These are phyloP conservation scores for Catagonus wagneri DNA, from an alignment of 2,113 vertebrate genomes.

Conservation along the genomic window DNA sequence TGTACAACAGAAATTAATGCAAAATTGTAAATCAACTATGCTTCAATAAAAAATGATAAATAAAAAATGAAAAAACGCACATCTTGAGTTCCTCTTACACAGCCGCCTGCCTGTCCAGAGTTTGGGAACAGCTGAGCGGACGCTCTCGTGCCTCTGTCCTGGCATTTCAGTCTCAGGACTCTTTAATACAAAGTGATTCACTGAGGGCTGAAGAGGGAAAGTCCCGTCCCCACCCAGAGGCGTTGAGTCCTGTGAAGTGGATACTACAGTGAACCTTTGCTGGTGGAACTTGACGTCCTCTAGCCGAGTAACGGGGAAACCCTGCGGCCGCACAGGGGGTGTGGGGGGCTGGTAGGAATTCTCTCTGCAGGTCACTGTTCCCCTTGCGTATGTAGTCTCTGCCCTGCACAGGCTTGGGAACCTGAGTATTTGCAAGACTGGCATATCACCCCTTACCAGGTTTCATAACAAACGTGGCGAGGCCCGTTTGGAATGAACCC, in stretches of 20 bases:
- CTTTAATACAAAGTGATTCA: not conserved
- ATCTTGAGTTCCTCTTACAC: not conserved
- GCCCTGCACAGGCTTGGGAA: not conserved
- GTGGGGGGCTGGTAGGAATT: not conserved
- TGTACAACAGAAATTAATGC: not conserved
- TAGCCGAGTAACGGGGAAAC: not conserved
- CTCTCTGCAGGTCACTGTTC: not conserved
- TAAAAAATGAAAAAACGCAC: not conserved
- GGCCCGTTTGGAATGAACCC: not conserved
- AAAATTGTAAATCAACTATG: not conserved
- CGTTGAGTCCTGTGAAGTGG: not conserved
- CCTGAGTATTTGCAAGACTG: not conserved
- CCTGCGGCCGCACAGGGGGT: accelerated
- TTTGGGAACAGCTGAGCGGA: not conserved
- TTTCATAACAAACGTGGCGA: not conserved
- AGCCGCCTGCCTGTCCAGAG: not conserved
- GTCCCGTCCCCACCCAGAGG: not conserved
- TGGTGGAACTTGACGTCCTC: not conserved
- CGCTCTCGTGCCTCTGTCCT: not conserved
- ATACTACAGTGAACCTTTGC: not conserved
- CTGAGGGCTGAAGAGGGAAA: not conserved
- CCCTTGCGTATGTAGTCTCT: too few species aligned
- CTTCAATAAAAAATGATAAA: not conserved
- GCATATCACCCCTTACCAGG: not conserved
- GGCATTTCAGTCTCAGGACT: not conserved